phyloP scores from a whole-genome alignment of 2,888 invertebrate species.

The Plagodis pulveraria region DNA sequence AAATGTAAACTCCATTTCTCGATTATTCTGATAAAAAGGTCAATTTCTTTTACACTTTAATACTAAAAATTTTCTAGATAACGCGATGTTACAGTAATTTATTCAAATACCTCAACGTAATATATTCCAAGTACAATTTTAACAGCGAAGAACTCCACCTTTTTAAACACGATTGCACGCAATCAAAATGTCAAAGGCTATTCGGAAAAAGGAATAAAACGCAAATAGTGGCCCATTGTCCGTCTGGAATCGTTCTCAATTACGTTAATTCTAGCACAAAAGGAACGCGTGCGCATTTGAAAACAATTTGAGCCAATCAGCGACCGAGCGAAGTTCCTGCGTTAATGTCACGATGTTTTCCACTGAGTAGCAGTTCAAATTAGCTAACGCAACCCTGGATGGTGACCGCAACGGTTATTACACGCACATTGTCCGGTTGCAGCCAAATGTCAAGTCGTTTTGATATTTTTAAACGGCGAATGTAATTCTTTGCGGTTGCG shows the following conservation, averaged over 20 bases:
- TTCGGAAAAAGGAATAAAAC: conserved; percentile 35
- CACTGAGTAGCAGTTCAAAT: conserved; percentile 26
- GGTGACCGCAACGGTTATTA: conserved; percentile 47
- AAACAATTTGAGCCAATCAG: conserved; percentile 67
- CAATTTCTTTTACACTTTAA: neutral
- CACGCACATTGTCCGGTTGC: conserved; percentile 43
- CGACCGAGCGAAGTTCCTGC: conserved; percentile 62
- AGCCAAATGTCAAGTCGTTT: conserved; percentile 63
- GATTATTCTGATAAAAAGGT: neutral
- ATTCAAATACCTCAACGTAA: neutral
- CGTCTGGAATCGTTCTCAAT: conserved; percentile 50
- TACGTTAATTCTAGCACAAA: conserved; percentile 46
- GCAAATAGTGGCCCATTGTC: conserved; percentile 35
- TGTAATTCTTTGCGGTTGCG: conserved; percentile 52
- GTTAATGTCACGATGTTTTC: conserved; percentile 56
- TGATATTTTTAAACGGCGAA: conserved; percentile 44
- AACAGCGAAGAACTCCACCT: conserved; percentile 33
- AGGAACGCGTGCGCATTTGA: conserved; percentile 61
- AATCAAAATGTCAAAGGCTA: conserved; percentile 42
- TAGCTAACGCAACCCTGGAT: conserved; percentile 4
- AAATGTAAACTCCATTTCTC: neutral
- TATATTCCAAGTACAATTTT: neutral
- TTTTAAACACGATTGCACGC: conserved; percentile 32
- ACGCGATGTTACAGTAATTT: no score
- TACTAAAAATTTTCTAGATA: neutral